Evolutionary conservation across 2,888 invertebrate species (phyloP), one percentile per base, ranked within the genome.

Genomic region (Andricus quercusramuli): DNA sequence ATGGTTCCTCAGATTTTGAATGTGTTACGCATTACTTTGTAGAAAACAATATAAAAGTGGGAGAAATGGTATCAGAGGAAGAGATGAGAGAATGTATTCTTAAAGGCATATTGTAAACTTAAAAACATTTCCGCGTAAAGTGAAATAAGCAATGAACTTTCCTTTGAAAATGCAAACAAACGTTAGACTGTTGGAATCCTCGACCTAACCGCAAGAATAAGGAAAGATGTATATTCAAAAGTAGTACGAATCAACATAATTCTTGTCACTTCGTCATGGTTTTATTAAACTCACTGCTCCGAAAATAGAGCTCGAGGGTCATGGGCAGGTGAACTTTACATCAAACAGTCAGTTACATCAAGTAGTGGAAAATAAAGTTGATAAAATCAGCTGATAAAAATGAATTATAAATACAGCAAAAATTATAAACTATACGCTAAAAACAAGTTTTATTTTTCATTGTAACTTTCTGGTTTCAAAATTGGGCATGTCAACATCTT

Each of bases 221-320:
- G 67, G n/a, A 67, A 13, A 62, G 3, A 67, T 22, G 17, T 17
- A 32, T 13, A n/a, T 67, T 41, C 67, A 22, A 3, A 67, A 67
- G 67, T 67, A 67, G 67, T 67, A 41, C 67, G 37, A 67, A 22
- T 41, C 41, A 44, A 67, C 67, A 66, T 66, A 66, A 29, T 17
- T 66, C 32, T 66, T 37, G 67, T n/a, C 67, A 67, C 67, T 67
- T 67, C 37, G 41, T 67, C 67, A 67, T 67, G 67, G 41, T 32
- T 65, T 65, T 65, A 65, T 65, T 65, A n/a, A 15, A 66, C 37
- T 66, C 17, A 65, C 29, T 29, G 29, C 29, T 25, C 17, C n/a
- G 66, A 32, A 66, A 66, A 66, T 37, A 66, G n/a, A 66, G 8
- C 20, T 65, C 65, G 15, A 32, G 32, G 11, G 9, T 41, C 9